These are phyloP conservation scores for Myzus persicae DNA, from an alignment of 1,140 invertebrate genomes.

Conservation along the genomic window DNA sequence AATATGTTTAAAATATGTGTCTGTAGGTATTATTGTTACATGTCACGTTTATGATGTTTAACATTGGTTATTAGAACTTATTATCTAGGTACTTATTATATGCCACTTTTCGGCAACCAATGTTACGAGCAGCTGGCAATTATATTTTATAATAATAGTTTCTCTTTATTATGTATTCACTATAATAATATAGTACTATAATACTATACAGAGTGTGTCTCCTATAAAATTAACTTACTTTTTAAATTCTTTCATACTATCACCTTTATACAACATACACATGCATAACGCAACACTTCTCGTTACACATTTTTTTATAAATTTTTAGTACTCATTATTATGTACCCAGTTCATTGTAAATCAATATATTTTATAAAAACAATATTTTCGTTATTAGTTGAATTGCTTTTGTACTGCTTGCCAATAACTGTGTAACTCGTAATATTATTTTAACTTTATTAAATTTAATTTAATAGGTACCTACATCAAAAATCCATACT, in stretches of 20 bases:
- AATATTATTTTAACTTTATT: background rate
- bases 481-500: background rate
- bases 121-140: background rate
- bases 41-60: background rate
- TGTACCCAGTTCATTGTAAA: background rate
- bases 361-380: background rate
- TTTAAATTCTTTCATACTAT: background rate
- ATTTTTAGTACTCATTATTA: background rate
- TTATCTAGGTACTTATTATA: background rate
- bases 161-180: background rate
- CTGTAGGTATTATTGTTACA: background rate
- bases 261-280: background rate
- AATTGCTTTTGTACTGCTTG: background rate
- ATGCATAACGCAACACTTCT: background rate
- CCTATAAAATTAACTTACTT: background rate
- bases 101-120: background rate
- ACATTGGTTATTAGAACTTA: background rate
- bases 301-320: background rate
- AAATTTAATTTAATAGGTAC: background rate
- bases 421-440: background rate
- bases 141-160: constrained; percentile 27
- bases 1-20: background rate
- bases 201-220: background rate
- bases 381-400: background rate
- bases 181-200: background rate